A percentile compares a stretch with the other conserved stretches of the same genome.
phyloP scores from a whole-genome alignment of 2,888 invertebrate species.

The Drosophila anceps region DNA sequence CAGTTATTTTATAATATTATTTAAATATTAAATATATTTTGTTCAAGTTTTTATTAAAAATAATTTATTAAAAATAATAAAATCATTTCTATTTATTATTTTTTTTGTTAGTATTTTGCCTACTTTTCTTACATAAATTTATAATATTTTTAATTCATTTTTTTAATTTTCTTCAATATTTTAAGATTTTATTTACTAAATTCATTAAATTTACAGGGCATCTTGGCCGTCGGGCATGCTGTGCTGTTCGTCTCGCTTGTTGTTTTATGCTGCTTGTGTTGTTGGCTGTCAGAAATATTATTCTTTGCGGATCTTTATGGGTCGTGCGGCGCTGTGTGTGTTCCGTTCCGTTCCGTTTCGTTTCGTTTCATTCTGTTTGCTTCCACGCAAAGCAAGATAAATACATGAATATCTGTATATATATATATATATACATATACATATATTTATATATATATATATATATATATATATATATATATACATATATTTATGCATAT shows the following conservation, averaged over 20 bases:
- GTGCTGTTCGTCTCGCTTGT: background rate
- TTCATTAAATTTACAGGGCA: constrained; percentile 22
- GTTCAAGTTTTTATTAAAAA: too few relatives aligned
- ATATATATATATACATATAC: constrained; percentile 7
- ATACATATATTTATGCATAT: background rate
- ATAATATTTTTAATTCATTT: too few relatives aligned
- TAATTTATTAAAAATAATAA: too few relatives aligned
- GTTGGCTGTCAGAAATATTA: constrained; percentile 56
- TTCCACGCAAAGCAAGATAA: constrained; percentile 15
- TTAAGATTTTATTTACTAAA: too few relatives aligned
- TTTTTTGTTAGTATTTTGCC: too few relatives aligned
- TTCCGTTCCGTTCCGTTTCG: constrained; percentile 23
- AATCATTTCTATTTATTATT: too few relatives aligned
- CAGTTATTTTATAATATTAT: too few relatives aligned
- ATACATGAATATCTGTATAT: background rate
- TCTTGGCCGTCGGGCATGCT: background rate
- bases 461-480: constrained; percentile 8
- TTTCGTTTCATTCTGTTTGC: constrained; percentile 23
- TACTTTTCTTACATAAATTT: too few relatives aligned
- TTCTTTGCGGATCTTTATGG: constrained; percentile 59
- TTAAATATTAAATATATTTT: too few relatives aligned
- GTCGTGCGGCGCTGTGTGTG: constrained; percentile 38
- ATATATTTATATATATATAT: background rate
- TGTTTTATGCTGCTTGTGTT: constrained; percentile 46
- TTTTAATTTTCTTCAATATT: too few relatives aligned